Base-by-base conservation (phyloP, 2,888 invertebrate genomes). In the Coronaproctus castanopsis region DNA sequence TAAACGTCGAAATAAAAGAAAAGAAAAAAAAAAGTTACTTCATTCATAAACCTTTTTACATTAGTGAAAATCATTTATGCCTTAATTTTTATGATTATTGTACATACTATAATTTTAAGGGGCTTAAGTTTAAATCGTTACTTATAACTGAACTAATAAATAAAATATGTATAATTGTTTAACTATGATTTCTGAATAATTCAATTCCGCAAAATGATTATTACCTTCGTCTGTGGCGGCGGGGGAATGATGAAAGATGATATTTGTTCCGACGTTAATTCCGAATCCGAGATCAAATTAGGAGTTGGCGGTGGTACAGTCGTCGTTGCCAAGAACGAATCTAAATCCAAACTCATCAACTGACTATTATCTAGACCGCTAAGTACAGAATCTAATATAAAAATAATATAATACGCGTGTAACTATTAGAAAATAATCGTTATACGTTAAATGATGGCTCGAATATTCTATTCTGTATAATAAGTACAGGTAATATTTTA, bases 211-310 rank as follows among this genome's bases (percentile, higher is more conserved):
- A n/a, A n/a, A n/a, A n/a, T n/a, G n/a, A n/a, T n/a, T n/a, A n/a
- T 22, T 20, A 57, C 59, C 18, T 58, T 51, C 36, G 60, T 61
- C 1, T 62, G 62, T 2, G 68, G 68, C 5, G 68, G 67, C 0
- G 68, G 84, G 21, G 87, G 87, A 69, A 88, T 87, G 63, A 87
- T 88, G 66, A 82, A 87, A 0, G 87, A 85, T 76, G 85, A 82
- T 54, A 88, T 85, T 73, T 87, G 85, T 71, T 87, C 87, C 1
- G 85, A 83, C 1, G 85, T 86, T 54, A 86, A 73, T 70, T 85
- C 85, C 66, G 84, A 80, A 10, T 85, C 83, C 8, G 85, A 66
- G 21, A 62, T 63, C 0, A 63, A 62, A 36, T 64, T 65, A 8
- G 64, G 65, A 71, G 78, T 81, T 1, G 90, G 89, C 18, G 90